Base-by-base conservation (phyloP, 2,888 invertebrate species). In the Panzeria rudis region DNA sequence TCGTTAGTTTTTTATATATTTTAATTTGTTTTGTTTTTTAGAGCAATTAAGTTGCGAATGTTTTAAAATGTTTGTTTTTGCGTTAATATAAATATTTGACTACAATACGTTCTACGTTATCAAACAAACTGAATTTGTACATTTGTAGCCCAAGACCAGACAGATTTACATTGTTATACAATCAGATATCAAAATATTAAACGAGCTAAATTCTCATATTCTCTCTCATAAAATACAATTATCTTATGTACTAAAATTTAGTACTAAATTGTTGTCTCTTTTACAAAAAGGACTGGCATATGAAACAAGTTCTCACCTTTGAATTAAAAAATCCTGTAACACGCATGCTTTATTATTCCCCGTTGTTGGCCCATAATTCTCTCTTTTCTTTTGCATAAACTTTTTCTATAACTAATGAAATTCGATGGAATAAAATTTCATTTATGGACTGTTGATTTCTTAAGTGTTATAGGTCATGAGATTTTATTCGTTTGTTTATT, bases 401-500 rank as follows among this genome's bases (percentile, higher is more conserved):
- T 32, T 25, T 17, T 15, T 5, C 5, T 61, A 32, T 64, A 56
- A 35, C 20, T 72, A n/a, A 44, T 9, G 56, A 54, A 68, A 81
- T 62, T 61, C 32, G 44, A 35, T 59, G 69, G 64, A 75, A 78
- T 78, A 41, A 82, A 82, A 82, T 29, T 62, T 71, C 69, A 75
- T 75, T 84, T 78, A 85, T 59, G 82, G 78, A 82, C 78, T 85
- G 81, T 82, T 85, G 82, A 85, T 85, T 85, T 85, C 72, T 69
- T 47, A 82, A 82, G 78, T 82, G 85, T 85, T 82, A 85, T 78
- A 85, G 85, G 85, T 85, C 85, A 85, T 78, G 85, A 78, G 82
- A 62, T 75, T 84, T 78, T 82, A 82, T 75, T 85, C 69, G 64
- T 64, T 82, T 64, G 54, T 81, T 35, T 64, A 62, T 47, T 64